These are phyloP conservation scores for Sipha maydis DNA, from an alignment of 2,888 invertebrate genomes.

Conservation along the genomic window DNA sequence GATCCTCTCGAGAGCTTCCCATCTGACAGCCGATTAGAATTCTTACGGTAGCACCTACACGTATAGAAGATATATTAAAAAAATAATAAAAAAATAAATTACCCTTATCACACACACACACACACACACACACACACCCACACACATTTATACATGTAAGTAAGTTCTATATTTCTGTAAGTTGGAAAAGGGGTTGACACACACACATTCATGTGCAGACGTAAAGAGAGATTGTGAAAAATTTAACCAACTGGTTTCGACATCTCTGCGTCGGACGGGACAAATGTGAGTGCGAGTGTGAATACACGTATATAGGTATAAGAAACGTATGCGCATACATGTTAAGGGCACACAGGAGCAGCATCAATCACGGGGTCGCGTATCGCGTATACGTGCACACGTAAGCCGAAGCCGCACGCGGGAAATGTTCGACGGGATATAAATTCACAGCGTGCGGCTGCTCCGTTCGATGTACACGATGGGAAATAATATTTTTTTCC, in stretches of 20 bases:
- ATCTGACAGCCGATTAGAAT: conserved; percentile 51
- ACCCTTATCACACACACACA: not conserved
- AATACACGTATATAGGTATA: not conserved
- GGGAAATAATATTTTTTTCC: conserved; percentile 45
- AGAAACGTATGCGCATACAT: not conserved
- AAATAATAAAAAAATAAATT: conserved; percentile 1
- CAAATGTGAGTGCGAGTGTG: not conserved
- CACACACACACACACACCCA: no score
- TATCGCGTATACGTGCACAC: not conserved
- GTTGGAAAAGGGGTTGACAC: not conserved
- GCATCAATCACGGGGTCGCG: conserved; percentile 47
- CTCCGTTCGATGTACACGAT: conserved; percentile 19
- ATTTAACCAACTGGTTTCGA: conserved; percentile 40
- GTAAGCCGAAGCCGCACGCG: conserved; percentile 2
- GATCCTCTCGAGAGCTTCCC: not conserved
- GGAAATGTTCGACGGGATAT: conserved; percentile 35
- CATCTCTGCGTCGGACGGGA: not conserved
- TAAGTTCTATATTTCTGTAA: not conserved
- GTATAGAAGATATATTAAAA: not conserved
- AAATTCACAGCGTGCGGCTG: conserved; percentile 50
- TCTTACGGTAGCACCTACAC: not conserved
- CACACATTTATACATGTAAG: no score
- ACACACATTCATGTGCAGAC: not conserved
- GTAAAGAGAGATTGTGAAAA: not conserved
- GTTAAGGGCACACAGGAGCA: not conserved